These are phyloP conservation scores for Heteronetta atricapilla DNA, from an alignment of 2,113 vertebrate species.

Conservation along the genomic window DNA sequence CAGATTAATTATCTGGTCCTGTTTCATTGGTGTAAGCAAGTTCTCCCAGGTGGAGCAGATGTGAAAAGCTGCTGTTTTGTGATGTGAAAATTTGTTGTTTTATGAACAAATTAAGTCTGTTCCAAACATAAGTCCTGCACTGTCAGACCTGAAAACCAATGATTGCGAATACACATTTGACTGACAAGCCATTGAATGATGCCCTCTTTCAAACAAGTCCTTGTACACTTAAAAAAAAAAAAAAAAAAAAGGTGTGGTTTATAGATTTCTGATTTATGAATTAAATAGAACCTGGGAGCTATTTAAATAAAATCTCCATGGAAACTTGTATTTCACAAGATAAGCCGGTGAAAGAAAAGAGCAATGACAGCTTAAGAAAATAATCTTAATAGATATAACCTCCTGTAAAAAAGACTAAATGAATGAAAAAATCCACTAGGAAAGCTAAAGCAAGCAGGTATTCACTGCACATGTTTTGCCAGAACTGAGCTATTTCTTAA, in stretches of 20 bases:
- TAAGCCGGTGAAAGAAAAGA: constrained; percentile 21
- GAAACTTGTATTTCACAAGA: constrained; percentile 49
- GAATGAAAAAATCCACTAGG: not conserved
- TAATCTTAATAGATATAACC: not conserved
- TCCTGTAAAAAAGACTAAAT: not conserved
- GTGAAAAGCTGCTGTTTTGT: not conserved
- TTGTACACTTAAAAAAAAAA: not conserved
- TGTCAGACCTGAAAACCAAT: constrained; percentile 3
- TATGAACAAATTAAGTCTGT: constrained; percentile 19
- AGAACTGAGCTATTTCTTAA: not conserved
- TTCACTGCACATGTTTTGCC: not conserved
- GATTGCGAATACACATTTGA: constrained; percentile 61
- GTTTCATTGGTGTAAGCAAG: not conserved
- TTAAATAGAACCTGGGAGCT: constrained; percentile 26
- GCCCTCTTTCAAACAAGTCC: not conserved
- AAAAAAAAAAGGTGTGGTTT: constrained; percentile 11
- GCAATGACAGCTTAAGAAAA: constrained; percentile 5
- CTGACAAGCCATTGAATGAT: constrained; percentile 37
- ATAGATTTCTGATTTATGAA: constrained; percentile 32
- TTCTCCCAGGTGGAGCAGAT: not conserved
- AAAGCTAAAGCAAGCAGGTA: constrained; percentile 15
- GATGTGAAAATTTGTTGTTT: not conserved
- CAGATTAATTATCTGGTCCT: not conserved
- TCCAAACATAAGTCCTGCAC: not conserved
- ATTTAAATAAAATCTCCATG: constrained; percentile 36